Percentiles rank a stretch among this genome's conserved stretches.
Conservation (phyloP, 2,797 vertebrate genomes). For the Onychomys arenicola region DNA sequence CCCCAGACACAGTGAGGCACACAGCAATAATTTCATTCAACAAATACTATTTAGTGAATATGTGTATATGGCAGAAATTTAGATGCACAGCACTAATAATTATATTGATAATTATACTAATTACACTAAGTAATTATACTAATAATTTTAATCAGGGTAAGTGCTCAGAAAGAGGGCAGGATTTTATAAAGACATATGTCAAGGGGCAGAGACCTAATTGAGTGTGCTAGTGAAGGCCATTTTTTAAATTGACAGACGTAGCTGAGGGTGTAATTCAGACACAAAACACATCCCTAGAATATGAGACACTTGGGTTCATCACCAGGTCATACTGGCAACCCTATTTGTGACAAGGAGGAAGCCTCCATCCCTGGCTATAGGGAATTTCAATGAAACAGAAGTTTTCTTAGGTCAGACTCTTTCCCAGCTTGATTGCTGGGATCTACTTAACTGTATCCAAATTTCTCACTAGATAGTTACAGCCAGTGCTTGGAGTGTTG, state of each 20-base stretch:
- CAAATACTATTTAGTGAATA: slow-evolving; percentile 2
- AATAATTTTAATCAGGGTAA: slow-evolving; percentile 37
- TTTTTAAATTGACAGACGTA: neutral
- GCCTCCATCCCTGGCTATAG: neutral
- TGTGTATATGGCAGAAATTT: neutral
- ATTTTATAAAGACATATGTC: neutral
- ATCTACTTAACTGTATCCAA: neutral
- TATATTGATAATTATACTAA: slow-evolving; percentile 36
- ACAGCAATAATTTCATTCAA: neutral
- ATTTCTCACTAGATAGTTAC: neutral
- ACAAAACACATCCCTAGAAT: neutral
- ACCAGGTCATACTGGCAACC: neutral
- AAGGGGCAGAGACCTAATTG: neutral
- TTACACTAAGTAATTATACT: slow-evolving; percentile 14
- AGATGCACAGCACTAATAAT: neutral
- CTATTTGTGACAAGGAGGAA: neutral
- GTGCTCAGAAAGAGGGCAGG: neutral
- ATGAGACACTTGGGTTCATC: neutral
- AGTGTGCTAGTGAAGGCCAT: neutral
- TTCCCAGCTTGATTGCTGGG: neutral
- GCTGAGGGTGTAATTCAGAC: neutral
- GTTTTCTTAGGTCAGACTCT: neutral
- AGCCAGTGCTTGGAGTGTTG: neutral
- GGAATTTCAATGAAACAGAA: neutral
- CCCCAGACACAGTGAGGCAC: neutral